These are phyloP conservation scores for Panulirus ornatus DNA, from an alignment of 1,140 invertebrate species.

Conservation along the genomic window DNA sequence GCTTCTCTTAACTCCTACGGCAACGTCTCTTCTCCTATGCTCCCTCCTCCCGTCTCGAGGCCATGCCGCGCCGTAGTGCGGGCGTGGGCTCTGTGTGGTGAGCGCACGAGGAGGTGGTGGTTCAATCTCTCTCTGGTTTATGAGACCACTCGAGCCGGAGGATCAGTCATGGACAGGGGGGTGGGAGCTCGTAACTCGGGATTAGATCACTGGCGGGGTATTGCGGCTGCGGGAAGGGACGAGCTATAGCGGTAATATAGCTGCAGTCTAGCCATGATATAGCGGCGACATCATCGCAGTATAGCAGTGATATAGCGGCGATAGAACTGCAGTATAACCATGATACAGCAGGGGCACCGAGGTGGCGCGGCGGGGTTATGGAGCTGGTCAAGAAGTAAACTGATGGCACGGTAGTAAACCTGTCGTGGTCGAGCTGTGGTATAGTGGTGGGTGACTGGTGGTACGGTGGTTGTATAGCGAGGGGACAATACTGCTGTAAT, in stretches of 20 bases:
- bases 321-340: too few relatives aligned
- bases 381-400: background rate
- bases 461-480: background rate
- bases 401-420: background rate
- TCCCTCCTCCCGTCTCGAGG: background rate
- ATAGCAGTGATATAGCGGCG: background rate
- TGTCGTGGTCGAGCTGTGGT: background rate
- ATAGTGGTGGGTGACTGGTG: background rate
- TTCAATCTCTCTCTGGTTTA: conserved; percentile 36
- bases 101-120: background rate
- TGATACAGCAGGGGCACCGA: background rate
- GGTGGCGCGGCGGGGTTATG: background rate
- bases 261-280: background rate
- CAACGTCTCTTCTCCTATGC: background rate
- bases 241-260: too few relatives aligned
- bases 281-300: background rate
- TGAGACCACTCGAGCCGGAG: background rate
- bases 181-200: conserved; percentile 29
- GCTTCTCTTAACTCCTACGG: background rate
- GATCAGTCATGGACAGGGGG: background rate
- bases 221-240: background rate
- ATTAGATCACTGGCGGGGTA: conserved; percentile 39
- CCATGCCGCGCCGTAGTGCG: background rate
- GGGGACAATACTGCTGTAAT: too few relatives aligned
- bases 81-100: background rate